phyloP scores from a whole-genome alignment of 2,113 vertebrate genomes.

The Panthera tigris region DNA sequence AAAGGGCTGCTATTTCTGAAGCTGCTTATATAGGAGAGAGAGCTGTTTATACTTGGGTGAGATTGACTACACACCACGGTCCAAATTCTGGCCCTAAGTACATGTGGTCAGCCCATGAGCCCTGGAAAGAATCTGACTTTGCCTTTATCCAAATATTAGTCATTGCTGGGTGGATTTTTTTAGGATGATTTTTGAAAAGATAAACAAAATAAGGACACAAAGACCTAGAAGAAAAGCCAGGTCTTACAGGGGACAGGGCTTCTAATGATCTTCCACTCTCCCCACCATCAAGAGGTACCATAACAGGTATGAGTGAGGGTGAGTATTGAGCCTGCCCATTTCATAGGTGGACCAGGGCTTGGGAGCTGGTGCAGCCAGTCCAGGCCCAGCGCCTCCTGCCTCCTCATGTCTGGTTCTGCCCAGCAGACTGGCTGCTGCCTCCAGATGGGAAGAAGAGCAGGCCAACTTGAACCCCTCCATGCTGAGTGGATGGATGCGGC shows the following conservation, averaged over 20 bases:
- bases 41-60: slow-evolving; percentile 51
- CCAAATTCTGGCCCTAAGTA: slow-evolving; percentile 39
- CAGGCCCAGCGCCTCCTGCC: background rate
- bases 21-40: background rate
- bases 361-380: background rate
- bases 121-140: slow-evolving; percentile 70
- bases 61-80: background rate
- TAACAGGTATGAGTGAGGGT: background rate
- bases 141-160: slow-evolving; percentile 75
- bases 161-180: slow-evolving; percentile 52
- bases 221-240: slow-evolving; percentile 37
- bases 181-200: slow-evolving; percentile 50
- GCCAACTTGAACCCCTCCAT: background rate
- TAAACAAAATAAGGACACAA: slow-evolving; percentile 62
- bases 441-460: background rate
- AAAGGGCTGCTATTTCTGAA: background rate
- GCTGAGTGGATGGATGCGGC: background rate
- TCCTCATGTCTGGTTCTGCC: background rate
- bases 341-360: background rate
- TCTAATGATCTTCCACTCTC: background rate
- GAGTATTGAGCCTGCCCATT: background rate
- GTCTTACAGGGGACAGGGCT: background rate
- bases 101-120: slow-evolving; percentile 33
- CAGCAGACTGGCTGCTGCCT: background rate
- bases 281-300: fast-evolving